A percentile compares a stretch with the other conserved stretches of the same genome.
These are phyloP conservation scores for Scelioninae gen. 2 DNA, from an alignment of 2,888 invertebrate genomes.

Conservation along the genomic window DNA sequence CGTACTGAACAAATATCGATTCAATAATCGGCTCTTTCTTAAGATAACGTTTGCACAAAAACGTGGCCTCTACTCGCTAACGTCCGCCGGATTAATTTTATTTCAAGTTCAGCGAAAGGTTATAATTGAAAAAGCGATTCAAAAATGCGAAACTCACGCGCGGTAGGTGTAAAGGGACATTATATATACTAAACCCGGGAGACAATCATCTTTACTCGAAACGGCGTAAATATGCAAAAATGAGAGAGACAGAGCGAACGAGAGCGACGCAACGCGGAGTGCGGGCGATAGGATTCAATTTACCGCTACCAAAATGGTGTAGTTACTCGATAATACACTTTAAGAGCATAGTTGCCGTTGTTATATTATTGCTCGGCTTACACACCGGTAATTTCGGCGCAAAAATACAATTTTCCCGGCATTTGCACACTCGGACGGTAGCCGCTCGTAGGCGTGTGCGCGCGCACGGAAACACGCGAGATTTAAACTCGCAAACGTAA, in stretches of 20 bases:
- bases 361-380: constrained; percentile 66
- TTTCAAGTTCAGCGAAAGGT: constrained; percentile 11
- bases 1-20: no score
- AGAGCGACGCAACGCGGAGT: constrained; percentile 59
- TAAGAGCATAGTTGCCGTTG: constrained; percentile 62
- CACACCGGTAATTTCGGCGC: constrained; percentile 65
- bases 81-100: constrained; percentile 3
- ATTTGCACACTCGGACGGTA: constrained; percentile 39
- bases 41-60: no score
- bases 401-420: constrained; percentile 64
- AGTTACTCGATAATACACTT: constrained; percentile 66
- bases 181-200: constrained; percentile 65
- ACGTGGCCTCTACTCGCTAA: not conserved
- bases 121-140: constrained; percentile 46
- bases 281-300: constrained; percentile 68
- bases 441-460: no score
- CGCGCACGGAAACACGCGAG: constrained; percentile 29
- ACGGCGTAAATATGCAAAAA: constrained; percentile 67
- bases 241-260: constrained; percentile 63
- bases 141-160: constrained; percentile 35
- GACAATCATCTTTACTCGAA: constrained; percentile 65
- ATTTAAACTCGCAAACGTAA: constrained; percentile 37
- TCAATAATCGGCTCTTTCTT: no score
- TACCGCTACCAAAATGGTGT: constrained; percentile 67
- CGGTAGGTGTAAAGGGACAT: constrained; percentile 62